Conservation (phyloP, 2,113 vertebrate species). For the Rhinoderma darwinii region DNA sequence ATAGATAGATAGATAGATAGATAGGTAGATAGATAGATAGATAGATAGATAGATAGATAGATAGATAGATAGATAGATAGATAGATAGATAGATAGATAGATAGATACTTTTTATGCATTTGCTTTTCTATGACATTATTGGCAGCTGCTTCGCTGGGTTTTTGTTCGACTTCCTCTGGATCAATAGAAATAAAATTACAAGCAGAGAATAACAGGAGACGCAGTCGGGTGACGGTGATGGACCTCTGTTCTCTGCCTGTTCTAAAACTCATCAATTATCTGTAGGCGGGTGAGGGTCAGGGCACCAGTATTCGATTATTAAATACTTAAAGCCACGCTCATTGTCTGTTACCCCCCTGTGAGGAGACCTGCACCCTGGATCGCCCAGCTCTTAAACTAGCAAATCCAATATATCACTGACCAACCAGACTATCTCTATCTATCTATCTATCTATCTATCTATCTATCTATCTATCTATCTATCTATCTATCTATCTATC, state of each 20-base stretch:
- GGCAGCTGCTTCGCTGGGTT: background rate
- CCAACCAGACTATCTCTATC: too few relatives aligned
- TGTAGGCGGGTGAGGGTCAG: slow-evolving; percentile 20
- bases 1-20: too few relatives aligned
- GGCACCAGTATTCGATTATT: background rate
- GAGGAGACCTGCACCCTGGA: too few relatives aligned
- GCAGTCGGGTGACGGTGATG: slow-evolving; percentile 1
- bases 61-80: too few relatives aligned
- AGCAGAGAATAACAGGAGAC: slow-evolving; percentile 18
- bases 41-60: too few relatives aligned
- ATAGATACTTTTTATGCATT: background rate
- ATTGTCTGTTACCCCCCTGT: background rate
- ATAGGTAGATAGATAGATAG: too few relatives aligned
- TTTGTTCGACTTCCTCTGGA: slow-evolving; percentile 27
- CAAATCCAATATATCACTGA: too few relatives aligned
- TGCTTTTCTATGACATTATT: background rate
- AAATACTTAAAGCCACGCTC: background rate
- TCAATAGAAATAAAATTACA: slow-evolving; percentile 43
- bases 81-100: background rate
- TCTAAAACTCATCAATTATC: slow-evolving; percentile 42
- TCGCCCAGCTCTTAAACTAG: too few relatives aligned
- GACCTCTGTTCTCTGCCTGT: slow-evolving; percentile 1
- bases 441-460: too few relatives aligned
- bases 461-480: too few relatives aligned
- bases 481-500: too few relatives aligned